phyloP scores from a whole-genome alignment of 2,888 invertebrate species.

The Siphlonurus alternatus region DNA sequence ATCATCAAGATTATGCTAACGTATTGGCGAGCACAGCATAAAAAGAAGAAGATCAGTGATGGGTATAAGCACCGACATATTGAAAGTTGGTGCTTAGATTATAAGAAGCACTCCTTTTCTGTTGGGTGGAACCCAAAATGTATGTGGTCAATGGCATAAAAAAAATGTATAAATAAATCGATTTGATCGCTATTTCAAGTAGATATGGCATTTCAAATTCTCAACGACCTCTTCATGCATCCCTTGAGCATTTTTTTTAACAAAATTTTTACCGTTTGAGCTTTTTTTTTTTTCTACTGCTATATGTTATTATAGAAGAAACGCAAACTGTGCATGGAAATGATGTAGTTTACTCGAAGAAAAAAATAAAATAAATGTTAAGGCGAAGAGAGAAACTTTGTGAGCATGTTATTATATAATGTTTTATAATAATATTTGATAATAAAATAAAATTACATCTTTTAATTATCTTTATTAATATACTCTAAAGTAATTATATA shows the following conservation, averaged over 20 bases:
- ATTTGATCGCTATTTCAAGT: neutral
- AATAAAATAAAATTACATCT: no score
- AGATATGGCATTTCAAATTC: neutral
- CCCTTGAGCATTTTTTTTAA: neutral
- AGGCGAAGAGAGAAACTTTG: no score
- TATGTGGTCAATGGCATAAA: neutral
- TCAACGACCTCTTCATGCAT: neutral
- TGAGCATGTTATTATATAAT: no score
- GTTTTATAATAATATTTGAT: no score
- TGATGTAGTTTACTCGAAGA: no score
- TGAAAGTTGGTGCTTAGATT: neutral
- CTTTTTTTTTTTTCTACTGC: neutral
- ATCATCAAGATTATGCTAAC: neutral
- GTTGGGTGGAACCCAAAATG: neutral
- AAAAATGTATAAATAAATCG: neutral
- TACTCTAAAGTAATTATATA: no score
- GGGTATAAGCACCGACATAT: neutral
- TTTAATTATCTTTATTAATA: no score
- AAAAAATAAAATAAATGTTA: no score
- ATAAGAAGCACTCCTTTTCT: neutral
- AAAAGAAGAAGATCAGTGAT: neutral
- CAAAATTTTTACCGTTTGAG: no score
- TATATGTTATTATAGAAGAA: neutral
- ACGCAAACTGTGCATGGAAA: no score
- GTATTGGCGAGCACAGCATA: neutral